A percentile compares a stretch with the other conserved stretches of the same genome.
phyloP scores from a whole-genome alignment of 2,113 vertebrate genomes.

The Ranitomeya variabilis region DNA sequence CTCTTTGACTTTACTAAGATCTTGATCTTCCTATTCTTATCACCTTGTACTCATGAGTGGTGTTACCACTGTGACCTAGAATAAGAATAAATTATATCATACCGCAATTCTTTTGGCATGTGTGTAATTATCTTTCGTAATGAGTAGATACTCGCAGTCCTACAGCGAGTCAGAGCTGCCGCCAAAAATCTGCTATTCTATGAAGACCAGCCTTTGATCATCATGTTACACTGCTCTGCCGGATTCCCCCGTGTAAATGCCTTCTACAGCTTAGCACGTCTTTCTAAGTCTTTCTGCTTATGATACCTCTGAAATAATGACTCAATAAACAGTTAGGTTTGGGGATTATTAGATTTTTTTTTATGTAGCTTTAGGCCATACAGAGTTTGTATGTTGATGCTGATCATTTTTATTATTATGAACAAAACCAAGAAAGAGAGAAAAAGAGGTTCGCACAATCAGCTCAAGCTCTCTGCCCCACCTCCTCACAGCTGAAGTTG shows the following conservation, averaged over 20 bases:
- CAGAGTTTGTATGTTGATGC: too few species aligned
- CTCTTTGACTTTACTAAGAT: not conserved
- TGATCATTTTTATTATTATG: too few species aligned
- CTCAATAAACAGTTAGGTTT: slow-evolving; percentile 6
- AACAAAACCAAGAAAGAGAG: too few species aligned
- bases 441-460: too few species aligned
- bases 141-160: not conserved
- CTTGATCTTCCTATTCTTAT: not conserved
- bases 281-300: not conserved
- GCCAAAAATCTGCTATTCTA: not conserved
- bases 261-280: slow-evolving; percentile 36
- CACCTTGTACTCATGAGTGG: not conserved
- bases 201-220: not conserved
- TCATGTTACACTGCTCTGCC: slow-evolving; percentile 23
- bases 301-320: not conserved
- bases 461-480: too few species aligned
- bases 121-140: not conserved
- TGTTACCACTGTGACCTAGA: not conserved
- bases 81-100: not conserved
- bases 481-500: too few species aligned
- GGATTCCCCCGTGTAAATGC: slow-evolving; percentile 9
- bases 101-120: not conserved
- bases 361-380: too few species aligned
- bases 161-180: not conserved
- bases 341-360: not conserved